These are phyloP conservation scores for Zaprionus nigranus DNA, from an alignment of 1,140 invertebrate species.

Conservation along the genomic window DNA sequence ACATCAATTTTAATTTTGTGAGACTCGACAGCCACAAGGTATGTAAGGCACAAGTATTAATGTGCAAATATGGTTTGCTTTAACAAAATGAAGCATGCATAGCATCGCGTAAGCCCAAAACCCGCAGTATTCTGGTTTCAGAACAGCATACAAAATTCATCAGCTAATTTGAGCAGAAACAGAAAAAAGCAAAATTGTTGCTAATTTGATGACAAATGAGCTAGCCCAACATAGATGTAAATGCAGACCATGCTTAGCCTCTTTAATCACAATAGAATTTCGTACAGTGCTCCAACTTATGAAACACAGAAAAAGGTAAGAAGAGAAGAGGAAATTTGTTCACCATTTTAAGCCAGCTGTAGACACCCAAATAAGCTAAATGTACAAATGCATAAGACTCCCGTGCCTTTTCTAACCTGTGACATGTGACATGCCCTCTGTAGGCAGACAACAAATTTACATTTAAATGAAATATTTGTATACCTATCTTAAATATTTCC, in stretches of 20 bases:
- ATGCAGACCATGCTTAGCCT: not conserved
- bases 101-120: not conserved
- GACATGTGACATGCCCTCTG: slow-evolving; percentile 16
- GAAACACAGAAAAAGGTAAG: not conserved
- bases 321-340: slow-evolving; percentile 21
- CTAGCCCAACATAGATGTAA: not conserved
- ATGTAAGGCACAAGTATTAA: slow-evolving; percentile 15
- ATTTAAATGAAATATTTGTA: slow-evolving; percentile 79
- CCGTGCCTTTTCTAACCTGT: slow-evolving; percentile 8
- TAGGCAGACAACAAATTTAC: slow-evolving; percentile 61
- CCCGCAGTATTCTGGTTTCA: slow-evolving; percentile 43
- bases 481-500: slow-evolving; percentile 74
- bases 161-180: slow-evolving; percentile 66
- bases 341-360: slow-evolving; percentile 66
- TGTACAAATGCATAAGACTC: not conserved
- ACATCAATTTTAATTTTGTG: slow-evolving; percentile 73
- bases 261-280: slow-evolving; percentile 52
- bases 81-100: not conserved
- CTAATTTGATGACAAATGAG: slow-evolving; percentile 72
- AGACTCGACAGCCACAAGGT: slow-evolving; percentile 32
- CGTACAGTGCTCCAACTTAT: not conserved
- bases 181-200: not conserved
- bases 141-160: slow-evolving; percentile 67
- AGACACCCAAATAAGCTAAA: slow-evolving; percentile 36
- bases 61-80: not conserved